Evolutionary conservation across 2,113 vertebrate species (phyloP), one percentile per base, ranked within the genome.

Genomic region (Argyrosomus japonicus): DNA sequence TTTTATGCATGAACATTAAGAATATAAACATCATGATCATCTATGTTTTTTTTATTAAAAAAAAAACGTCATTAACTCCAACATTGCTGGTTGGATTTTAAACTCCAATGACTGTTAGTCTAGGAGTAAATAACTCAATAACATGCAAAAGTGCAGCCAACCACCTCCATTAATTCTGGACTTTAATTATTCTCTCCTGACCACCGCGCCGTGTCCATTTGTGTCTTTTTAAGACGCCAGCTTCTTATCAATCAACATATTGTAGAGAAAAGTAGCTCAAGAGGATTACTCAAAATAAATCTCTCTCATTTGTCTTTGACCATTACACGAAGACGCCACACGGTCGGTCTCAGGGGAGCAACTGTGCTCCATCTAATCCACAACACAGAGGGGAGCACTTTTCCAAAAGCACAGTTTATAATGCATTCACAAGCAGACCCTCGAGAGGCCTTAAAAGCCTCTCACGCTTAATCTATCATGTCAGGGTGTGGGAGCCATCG

Each of bases 211-310:
- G 50, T 23, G 23, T 32, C 3, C 21, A 53, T 53, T 67, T 54
- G 43, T 25, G 36, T 36, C 36, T 36, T 36, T 36, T 36, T 68
- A 76, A 84, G 63, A 32, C 50, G 40, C 9, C 70, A 57, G 65
- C 50, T 76, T 89, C 86, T 79, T 72, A 75, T 88, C 68, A 57
- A 57, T 87, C 84, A 79, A 78, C 56, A 75, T 79, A 79, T 61
- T 84, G 78, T 77, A 25, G 68, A 60, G 47, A 79, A 87, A 85
- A 70, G 91, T 85, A 81, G 87, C 89, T 83, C 68, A 91, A 82
- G 87, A 90, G 89, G 90, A 93, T 94, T 91, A 90, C 48, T 77
- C 68, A 70, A 83, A 86, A 87, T 79, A 88, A 88, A 89, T 89
- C 88, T 87, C 77, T 88, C 79, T 86, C 77, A 63, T 81, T 57